Evolutionary conservation across 2,888 invertebrate genomes (phyloP), one percentile per base, ranked within the genome.

Genomic region (Pristionchus mayeri): DNA sequence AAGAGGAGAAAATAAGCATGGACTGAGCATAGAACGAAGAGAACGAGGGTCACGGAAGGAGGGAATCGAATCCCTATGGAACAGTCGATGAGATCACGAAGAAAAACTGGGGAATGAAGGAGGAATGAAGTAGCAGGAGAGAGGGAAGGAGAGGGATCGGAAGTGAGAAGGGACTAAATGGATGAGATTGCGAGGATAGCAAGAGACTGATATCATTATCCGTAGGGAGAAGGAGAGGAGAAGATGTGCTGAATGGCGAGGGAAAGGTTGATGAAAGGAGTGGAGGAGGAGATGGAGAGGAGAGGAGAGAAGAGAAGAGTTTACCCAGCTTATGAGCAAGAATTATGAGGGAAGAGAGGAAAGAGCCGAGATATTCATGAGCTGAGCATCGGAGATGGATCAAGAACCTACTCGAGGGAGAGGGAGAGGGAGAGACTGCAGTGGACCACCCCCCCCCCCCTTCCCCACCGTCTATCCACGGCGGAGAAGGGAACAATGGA

Each of bases 321-420:
- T 60, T 60, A 60, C 60, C 60, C 60, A 60, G 60, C 60, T 60
- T 60, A 60, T 60, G 60, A 60, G 27, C 60, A 60, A 60, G 60
- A 60, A 60, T 60, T 60, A 30, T 30, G 30, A 30, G 30, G 60
- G 60, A 60, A 16, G 27, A 60, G 60, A 27, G 54, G 21, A n/a
- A 54, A 54, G n/a, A 18, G 60, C 13, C 6, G 30, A 60, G 30
- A 60, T 30, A 30, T 60, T 27, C 27, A 60, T 60, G 60, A 60
- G 30, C 11, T 30, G 60, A 30, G 60, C 24, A 30, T 60, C 27
- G 60, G 30, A 60, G 60, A 60, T 60, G 24, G 27, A 60, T 27
- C 30, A 60, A 60, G 30, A 27, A 60, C 27, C 60, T 27, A 7
- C 6, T 27, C 11, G 60, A 60, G 60, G 30, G 13, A 9, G 27